Conservation (phyloP, 2,888 invertebrate species). For the Lathronympha strigana region DNA sequence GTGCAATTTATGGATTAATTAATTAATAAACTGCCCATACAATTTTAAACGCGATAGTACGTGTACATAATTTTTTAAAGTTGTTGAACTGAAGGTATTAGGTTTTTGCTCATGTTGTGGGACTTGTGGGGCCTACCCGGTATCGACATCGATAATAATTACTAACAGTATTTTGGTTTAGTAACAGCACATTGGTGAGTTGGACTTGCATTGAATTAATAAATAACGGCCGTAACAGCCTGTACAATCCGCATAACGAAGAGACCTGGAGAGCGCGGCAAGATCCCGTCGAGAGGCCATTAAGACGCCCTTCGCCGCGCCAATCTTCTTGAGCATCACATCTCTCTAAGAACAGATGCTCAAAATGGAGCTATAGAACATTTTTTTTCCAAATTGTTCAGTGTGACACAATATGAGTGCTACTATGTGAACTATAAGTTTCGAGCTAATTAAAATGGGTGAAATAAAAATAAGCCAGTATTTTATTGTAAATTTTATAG, state of each 20-base stretch:
- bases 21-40: too few relatives aligned
- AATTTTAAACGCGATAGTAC: too few relatives aligned
- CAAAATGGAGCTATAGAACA: conserved; percentile 25
- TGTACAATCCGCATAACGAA: conserved; percentile 80
- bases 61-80: too few relatives aligned
- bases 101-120: too few relatives aligned
- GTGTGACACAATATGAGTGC: neutral
- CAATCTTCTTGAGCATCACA: conserved; percentile 78
- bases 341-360: conserved; percentile 58
- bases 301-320: conserved; percentile 75
- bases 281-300: conserved; percentile 80
- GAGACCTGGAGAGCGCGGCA: conserved; percentile 77
- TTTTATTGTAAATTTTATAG: too few relatives aligned
- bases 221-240: conserved; percentile 56
- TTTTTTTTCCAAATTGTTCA: conserved; percentile 1
- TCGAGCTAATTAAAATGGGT: neutral
- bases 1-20: too few relatives aligned
- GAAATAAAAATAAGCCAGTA: too few relatives aligned
- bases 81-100: too few relatives aligned
- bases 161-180: neutral
- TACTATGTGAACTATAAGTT: neutral
- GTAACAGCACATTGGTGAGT: conserved; percentile 47
- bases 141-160: neutral
- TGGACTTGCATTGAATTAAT: conserved; percentile 43
- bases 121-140: too few relatives aligned